A percentile compares a stretch with the other conserved stretches of the same genome.
Evolutionary conservation across 2,113 vertebrate genomes (phyloP).

Genomic region (Gracilinanus agilis): DNA sequence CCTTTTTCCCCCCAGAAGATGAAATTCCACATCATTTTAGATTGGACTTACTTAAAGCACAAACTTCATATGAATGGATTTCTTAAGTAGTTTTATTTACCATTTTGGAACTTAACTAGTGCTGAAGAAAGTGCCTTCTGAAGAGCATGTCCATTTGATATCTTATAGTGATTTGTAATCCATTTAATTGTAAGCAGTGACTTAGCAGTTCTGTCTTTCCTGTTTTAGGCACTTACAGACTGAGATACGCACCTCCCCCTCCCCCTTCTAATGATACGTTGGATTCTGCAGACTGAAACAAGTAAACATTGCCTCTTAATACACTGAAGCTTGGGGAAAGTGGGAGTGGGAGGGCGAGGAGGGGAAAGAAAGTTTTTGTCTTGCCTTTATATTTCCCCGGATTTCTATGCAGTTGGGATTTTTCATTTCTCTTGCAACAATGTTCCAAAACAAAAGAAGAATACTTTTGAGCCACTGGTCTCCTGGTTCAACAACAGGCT

Average conservation of each 20-base stretch:
- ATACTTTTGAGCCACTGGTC: conserved; percentile 82
- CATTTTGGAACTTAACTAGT: neutral
- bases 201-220: conserved; percentile 90
- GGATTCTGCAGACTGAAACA: conserved; percentile 93
- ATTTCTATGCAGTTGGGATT: conserved; percentile 77
- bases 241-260: conserved; percentile 93
- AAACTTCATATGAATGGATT: conserved; percentile 4
- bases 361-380: conserved; percentile 79
- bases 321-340: conserved; percentile 82
- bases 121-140: conserved; percentile 79
- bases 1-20: conserved; percentile 58
- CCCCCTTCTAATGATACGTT: conserved; percentile 91
- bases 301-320: conserved; percentile 87
- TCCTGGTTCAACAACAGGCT: conserved; percentile 84
- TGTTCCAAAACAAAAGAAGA: conserved; percentile 82
- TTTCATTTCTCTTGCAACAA: conserved; percentile 82
- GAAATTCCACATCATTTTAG: neutral
- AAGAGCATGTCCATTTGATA: conserved; percentile 79
- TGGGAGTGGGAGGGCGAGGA: conserved; percentile 71
- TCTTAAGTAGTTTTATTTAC: neutral
- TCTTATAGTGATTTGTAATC: conserved; percentile 83
- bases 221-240: conserved; percentile 94
- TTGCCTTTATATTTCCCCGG: conserved; percentile 74
- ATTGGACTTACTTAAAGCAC: conserved; percentile 12
- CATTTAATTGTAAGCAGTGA: conserved; percentile 84